These are phyloP conservation scores for Apoderus coryli DNA, from an alignment of 2,888 invertebrate genomes.

Conservation along the genomic window DNA sequence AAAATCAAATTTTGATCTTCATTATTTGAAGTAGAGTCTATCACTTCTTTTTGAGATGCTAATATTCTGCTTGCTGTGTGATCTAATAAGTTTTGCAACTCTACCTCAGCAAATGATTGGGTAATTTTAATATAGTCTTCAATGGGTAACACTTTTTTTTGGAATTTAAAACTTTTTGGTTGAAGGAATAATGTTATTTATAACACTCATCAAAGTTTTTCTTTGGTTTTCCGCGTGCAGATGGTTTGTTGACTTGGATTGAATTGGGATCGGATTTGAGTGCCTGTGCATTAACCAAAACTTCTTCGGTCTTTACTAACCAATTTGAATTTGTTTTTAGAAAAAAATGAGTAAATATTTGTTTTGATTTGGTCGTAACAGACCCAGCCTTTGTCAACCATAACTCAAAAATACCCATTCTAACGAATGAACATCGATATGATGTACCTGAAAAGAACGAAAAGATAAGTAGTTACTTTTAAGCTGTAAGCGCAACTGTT, in stretches of 20 bases:
- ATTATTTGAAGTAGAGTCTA: neutral
- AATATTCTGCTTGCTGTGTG: conserved; percentile 5
- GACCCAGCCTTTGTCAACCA: too few species aligned
- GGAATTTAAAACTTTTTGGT: conserved; percentile 19
- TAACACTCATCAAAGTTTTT: conserved; percentile 5
- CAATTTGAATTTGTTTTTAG: conserved; percentile 4
- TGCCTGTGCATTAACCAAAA: conserved; percentile 5
- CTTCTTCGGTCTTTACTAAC: conserved; percentile 3
- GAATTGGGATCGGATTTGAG: too few species aligned
- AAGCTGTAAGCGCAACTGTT: too few species aligned
- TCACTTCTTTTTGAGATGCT: conserved; percentile 5
- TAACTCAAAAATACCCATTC: too few species aligned
- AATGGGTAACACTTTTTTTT: conserved; percentile 11
- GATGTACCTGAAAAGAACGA: too few species aligned
- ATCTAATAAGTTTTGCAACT: conserved; percentile 7
- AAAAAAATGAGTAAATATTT: too few species aligned
- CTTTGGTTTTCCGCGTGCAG: conserved; percentile 5
- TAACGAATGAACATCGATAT: too few species aligned
- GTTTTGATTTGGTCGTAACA: too few species aligned
- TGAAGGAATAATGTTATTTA: too few species aligned
- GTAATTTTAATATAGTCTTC: conserved; percentile 4
- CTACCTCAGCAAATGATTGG: conserved; percentile 7
- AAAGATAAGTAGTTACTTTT: too few species aligned
- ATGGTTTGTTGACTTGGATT: conserved; percentile 6
- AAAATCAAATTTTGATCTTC: conserved; percentile 7